A percentile compares a stretch with the other conserved stretches of the same genome.
These are phyloP conservation scores for Drosophila sucinea DNA, from an alignment of 1,140 invertebrate genomes.

Conservation along the genomic window DNA sequence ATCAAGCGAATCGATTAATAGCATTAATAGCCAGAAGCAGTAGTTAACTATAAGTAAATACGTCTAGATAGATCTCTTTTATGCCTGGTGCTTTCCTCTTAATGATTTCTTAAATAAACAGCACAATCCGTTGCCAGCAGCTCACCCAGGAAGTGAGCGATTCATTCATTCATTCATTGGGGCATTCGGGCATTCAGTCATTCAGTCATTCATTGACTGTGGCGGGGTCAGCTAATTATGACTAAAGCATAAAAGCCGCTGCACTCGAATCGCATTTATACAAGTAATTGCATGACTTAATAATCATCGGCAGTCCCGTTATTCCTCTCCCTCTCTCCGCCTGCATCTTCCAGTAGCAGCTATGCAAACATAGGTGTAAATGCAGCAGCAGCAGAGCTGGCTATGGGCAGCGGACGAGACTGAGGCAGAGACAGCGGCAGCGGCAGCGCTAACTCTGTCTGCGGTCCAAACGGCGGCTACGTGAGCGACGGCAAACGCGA, in stretches of 20 bases:
- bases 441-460: constrained; percentile 1
- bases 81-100: neutral
- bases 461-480: constrained; percentile 30
- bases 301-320: constrained; percentile 4
- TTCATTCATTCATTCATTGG: constrained; percentile 1
- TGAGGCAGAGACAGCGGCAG: neutral
- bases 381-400: constrained; percentile 27
- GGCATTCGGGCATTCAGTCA: constrained; percentile 8
- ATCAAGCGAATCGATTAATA: constrained; percentile 40
- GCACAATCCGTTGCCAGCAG: neutral
- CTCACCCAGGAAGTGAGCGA: neutral
- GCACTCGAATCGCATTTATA: neutral
- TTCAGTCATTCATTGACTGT: constrained; percentile 42
- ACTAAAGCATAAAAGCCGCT: constrained; percentile 29
- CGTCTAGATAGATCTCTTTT: neutral
- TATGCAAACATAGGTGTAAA: neutral
- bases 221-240: constrained; percentile 37
- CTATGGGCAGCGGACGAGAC: too few species aligned
- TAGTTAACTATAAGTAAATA: neutral
- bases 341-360: neutral
- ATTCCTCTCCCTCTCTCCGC: too few species aligned
- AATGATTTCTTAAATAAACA: neutral
- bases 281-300: constrained; percentile 6
- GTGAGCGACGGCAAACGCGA: constrained; percentile 66
- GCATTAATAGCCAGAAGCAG: constrained; percentile 38